Evolutionary conservation across 92 coral and sea anemone genomes (phyloP), one percentile per base, ranked within the genome.

Genomic region (Phenganax stokvisi): DNA sequence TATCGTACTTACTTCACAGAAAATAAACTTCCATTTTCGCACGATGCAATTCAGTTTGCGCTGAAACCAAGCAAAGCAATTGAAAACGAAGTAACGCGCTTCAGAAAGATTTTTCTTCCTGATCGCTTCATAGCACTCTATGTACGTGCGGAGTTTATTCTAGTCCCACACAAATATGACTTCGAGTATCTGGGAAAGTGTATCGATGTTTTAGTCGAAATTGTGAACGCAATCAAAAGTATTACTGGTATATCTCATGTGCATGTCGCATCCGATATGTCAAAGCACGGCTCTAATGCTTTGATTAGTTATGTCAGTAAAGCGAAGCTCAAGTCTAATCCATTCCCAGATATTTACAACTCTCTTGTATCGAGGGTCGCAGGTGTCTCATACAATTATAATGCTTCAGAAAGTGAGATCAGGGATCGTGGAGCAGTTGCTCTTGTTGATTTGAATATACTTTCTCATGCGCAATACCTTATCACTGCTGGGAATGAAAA

Each of bases 281-380:
- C 72, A 16, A 66, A 66, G 9, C 31, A 66, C 51, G 72, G 72
- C 6, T 66, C 72, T 3, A 51, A 9, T 9, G 0, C 51, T 5
- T 30, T 66, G 9, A 4, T 30, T 25, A 66, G 25, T 0, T 25
- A 25, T 30, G 72, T 30, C 10, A 7, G 2, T 30, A 2, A 66
- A 66, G 51, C 44, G 8, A 66, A 66, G 31, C 72, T 66, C 31
- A 12, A 25, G 9, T 12, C 28, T 0, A 66, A 66, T 16, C 47
- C 51, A 7, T 66, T 66, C 20, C 51, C 51, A 2, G 51, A 66
- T 6, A 66, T 66, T 30, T 66, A 13, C 20, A 66, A 12, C 12
- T 66, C 72, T 66, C 51, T 66, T 12, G 31, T 66, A 25, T 66
- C 72, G 12, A 66, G 72, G 31, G 72, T 66, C 31, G 72, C 47